Conservation (phyloP, 2,888 invertebrate species). For the Eilema griseolum region DNA sequence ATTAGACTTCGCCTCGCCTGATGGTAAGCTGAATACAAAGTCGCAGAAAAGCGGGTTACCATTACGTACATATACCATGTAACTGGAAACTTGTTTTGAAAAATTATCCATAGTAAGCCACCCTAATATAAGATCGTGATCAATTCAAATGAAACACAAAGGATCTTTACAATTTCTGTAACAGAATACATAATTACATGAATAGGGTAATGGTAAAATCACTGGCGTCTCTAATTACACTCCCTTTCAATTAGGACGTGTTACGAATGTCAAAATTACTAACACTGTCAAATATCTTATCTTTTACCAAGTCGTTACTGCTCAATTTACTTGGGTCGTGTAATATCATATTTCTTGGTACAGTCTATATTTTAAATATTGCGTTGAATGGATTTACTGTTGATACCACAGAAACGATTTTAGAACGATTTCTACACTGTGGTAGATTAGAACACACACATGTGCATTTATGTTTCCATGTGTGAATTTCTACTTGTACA, state of each 20-base stretch:
- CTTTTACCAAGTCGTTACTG: slow-evolving; percentile 53
- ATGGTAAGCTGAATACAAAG: no score
- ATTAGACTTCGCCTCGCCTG: no score
- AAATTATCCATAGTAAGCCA: background rate
- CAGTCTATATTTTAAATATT: slow-evolving; percentile 25
- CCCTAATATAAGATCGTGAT: background rate
- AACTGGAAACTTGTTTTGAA: background rate
- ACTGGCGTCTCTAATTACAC: slow-evolving; percentile 55
- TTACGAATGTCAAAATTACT: slow-evolving; percentile 62
- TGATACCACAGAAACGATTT: slow-evolving; percentile 5
- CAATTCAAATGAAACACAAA: slow-evolving; percentile 26
- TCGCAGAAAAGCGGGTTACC: no score
- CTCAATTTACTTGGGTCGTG: slow-evolving; percentile 45
- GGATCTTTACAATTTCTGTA: slow-evolving; percentile 33
- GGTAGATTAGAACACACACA: slow-evolving; percentile 21
- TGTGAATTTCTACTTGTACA: slow-evolving; percentile 66
- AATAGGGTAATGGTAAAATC: slow-evolving; percentile 56
- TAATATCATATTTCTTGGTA: slow-evolving; percentile 45
- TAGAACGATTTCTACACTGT: slow-evolving; percentile 30
- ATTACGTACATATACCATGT: no score
- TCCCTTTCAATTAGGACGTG: slow-evolving; percentile 60
- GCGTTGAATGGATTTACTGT: slow-evolving; percentile 18
- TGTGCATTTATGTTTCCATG: slow-evolving; percentile 24
- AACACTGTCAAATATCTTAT: slow-evolving; percentile 57
- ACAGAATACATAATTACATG: slow-evolving; percentile 48